Conservation (phyloP, 2,113 vertebrate genomes). For the Callionymus lyra region DNA sequence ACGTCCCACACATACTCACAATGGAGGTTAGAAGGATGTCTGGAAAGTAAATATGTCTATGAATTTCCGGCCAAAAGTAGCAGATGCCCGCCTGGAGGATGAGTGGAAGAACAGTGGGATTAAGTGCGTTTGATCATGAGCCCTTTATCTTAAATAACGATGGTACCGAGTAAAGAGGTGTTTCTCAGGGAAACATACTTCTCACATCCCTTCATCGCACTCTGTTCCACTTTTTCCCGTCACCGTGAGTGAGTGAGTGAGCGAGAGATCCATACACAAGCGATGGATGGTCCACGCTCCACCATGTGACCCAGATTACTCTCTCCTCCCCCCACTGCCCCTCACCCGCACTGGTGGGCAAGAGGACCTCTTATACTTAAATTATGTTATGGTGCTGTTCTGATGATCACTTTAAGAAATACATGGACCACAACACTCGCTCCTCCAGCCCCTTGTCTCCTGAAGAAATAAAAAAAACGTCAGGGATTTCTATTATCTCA, state of each 20-base stretch:
- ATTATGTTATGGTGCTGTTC: slow-evolving; percentile 54
- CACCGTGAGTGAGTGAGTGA: slow-evolving; percentile 13
- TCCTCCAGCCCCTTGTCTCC: slow-evolving; percentile 37
- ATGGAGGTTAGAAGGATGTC: too few species aligned
- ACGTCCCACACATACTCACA: too few species aligned
- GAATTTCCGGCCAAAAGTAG: too few species aligned
- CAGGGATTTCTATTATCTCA: slow-evolving; percentile 59
- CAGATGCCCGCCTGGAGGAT: too few species aligned
- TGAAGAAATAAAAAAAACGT: slow-evolving; percentile 42
- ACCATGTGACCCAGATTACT: slow-evolving; percentile 55
- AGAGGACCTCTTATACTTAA: slow-evolving; percentile 40
- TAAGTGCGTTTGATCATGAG: too few species aligned
- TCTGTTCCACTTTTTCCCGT: slow-evolving; percentile 4
- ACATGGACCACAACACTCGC: slow-evolving; percentile 50
- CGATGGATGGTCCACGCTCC: slow-evolving; percentile 35
- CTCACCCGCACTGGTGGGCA: slow-evolving; percentile 20
- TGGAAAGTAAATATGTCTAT: neutral
- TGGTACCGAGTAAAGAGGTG: slow-evolving; percentile 39
- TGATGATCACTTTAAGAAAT: slow-evolving; percentile 8
- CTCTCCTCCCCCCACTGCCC: slow-evolving; percentile 14
- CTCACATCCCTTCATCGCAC: slow-evolving; percentile 47
- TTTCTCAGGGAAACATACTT: slow-evolving; percentile 64
- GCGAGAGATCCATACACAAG: slow-evolving; percentile 16
- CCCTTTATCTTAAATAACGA: too few species aligned
- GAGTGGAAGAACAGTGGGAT: too few species aligned